Evolutionary conservation across 2,888 invertebrate species (phyloP).

Genomic region (Rhorus exstirpatorius): DNA sequence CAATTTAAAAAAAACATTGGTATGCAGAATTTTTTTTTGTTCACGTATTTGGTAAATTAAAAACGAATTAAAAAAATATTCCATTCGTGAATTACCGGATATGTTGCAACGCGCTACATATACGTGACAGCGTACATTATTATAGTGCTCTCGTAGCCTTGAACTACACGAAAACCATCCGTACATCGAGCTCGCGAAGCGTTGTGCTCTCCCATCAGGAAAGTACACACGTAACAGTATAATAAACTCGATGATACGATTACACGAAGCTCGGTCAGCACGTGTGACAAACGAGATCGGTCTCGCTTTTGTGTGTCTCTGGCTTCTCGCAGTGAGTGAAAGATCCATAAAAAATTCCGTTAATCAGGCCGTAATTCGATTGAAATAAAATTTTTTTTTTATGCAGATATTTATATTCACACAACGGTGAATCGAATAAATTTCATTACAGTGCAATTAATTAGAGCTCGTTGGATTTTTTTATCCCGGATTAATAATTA

Average conservation of each 20-base stretch:
- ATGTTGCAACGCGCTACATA: not conserved
- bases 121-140: not conserved
- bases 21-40: not conserved
- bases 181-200: not conserved
- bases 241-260: constrained; percentile 28
- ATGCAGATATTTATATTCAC: too few relatives aligned
- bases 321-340: too few relatives aligned
- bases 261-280: constrained; percentile 26
- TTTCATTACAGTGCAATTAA: too few relatives aligned
- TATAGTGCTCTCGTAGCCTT: constrained; percentile 11
- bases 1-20: not conserved
- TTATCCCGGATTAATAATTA: too few relatives aligned
- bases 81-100: constrained; percentile 1
- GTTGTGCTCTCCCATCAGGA: constrained; percentile 39
- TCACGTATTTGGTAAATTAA: not conserved
- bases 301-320: too few relatives aligned
- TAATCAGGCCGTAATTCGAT: too few relatives aligned
- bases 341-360: not conserved
- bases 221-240: constrained; percentile 28
- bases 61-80: not conserved
- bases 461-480: too few relatives aligned
- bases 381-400: too few relatives aligned
- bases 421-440: too few relatives aligned
- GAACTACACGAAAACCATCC: constrained; percentile 17
- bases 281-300: constrained; percentile 34